A percentile compares a stretch with the other conserved stretches of the same genome.
Conservation (phyloP, 2,888 invertebrate species). For the Drosophila differens region DNA sequence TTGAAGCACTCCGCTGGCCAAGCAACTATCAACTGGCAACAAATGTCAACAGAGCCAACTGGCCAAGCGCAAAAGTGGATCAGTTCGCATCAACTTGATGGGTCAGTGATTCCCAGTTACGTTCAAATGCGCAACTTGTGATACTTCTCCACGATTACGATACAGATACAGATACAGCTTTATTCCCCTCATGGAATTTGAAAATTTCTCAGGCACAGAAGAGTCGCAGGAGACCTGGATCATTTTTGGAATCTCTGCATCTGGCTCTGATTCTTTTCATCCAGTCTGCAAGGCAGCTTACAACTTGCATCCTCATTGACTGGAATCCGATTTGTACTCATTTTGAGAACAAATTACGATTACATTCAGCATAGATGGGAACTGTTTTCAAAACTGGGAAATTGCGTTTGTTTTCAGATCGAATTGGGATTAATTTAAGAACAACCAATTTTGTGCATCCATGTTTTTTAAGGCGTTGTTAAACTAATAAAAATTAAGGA, state of each 20-base stretch:
- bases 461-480: neutral
- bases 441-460: neutral
- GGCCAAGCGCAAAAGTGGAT: slow-evolving; percentile 40
- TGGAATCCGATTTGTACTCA: neutral
- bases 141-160: neutral
- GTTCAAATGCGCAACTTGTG: slow-evolving; percentile 16
- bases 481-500: neutral
- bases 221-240: neutral
- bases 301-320: neutral
- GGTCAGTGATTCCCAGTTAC: slow-evolving; percentile 47
- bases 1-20: slow-evolving; percentile 16
- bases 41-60: slow-evolving; percentile 44
- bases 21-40: slow-evolving; percentile 24
- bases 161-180: neutral
- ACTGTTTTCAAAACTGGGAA: neutral
- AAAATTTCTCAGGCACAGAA: neutral
- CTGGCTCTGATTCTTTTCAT: too few species aligned
- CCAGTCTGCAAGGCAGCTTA: neutral
- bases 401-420: neutral
- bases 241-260: neutral
- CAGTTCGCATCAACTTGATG: slow-evolving; percentile 43
- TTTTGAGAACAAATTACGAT: neutral
- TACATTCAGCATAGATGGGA: neutral
- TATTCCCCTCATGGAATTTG: neutral
- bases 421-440: neutral